Percentiles rank a stretch among this genome's conserved stretches.
Conservation (phyloP, 1,140 invertebrate genomes). For the Phenacoccus solenopsis region DNA sequence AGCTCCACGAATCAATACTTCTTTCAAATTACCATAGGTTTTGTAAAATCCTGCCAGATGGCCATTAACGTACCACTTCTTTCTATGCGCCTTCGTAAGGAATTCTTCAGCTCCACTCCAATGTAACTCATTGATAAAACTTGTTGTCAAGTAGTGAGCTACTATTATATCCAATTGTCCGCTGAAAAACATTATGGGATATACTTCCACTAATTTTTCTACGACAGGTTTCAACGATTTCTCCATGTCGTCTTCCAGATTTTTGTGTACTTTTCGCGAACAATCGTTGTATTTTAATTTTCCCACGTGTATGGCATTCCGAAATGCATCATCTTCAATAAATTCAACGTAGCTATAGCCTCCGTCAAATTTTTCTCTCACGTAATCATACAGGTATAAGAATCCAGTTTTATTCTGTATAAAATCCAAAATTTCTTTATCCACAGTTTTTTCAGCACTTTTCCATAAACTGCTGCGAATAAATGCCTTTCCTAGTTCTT, state of each 20-base stretch:
- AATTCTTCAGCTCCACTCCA: conserved; percentile 54
- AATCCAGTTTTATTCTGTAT: conserved; percentile 14
- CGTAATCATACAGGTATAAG: too few species aligned
- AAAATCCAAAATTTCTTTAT: conserved; percentile 8
- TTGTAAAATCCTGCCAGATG: conserved; percentile 27
- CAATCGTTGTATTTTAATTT: conserved; percentile 40
- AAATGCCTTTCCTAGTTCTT: background rate
- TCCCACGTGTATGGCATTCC: conserved; percentile 66
- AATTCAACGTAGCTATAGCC: too few species aligned
- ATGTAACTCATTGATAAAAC: conserved; percentile 45
- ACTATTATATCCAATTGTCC: conserved; percentile 69
- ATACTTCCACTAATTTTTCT: conserved; percentile 48
- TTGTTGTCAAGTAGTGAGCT: conserved; percentile 60
- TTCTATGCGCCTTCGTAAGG: conserved; percentile 43
- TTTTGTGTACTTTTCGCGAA: conserved; percentile 45
- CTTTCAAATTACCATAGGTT: conserved; percentile 44
- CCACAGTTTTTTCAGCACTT: background rate
- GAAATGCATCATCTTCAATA: background rate
- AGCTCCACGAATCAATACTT: conserved; percentile 66
- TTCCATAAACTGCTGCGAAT: conserved; percentile 20
- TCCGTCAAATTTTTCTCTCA: too few species aligned
- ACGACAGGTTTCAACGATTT: conserved; percentile 65
- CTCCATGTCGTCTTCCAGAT: conserved; percentile 68
- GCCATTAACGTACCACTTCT: conserved; percentile 24
- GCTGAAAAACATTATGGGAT: conserved; percentile 61